Base-by-base conservation (phyloP, 2,888 invertebrate genomes). In the Oligia latruncula region DNA sequence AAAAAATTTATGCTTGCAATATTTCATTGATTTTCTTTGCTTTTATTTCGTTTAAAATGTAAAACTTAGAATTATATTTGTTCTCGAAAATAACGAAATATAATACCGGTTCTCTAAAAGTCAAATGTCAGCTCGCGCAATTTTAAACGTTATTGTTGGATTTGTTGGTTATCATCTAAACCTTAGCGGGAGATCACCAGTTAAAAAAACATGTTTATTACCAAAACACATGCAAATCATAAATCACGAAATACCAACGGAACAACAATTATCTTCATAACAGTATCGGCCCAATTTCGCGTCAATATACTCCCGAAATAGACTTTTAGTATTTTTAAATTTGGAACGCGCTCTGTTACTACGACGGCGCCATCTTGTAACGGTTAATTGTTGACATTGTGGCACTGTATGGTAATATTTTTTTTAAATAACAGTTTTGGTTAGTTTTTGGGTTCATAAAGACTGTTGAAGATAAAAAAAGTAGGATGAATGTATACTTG, bases 261-360 rank as follows among this genome's bases (percentile, higher is more conserved):
- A 58, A 72, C 58, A 78, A 46, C 74, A 83, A 85, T 88, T 82
- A 74, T 79, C 82, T 78, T 82, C 70, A 80, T 85, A 86, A 78
- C 85, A 75, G 77, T 80, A 82, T 67, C 85, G 88, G 75, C 90
- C 92, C 88, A 93, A 92, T 92, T 92, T 92, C 91, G 89, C 89
- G 90, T 90, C 91, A 90, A 90, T 90, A 90, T 88, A 78, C 78
- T 89, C 87, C 91, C 86, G 84, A 92, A 93, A 93, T 93, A 93
- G 92, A 90, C 82, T 49, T 49, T 49, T 49, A 49, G 79, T 89
- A 87, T 78, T 84, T 82, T 88, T 82, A 81, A 90, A 92, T 91
- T 92, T 90, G 85, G 91, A 92, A 90, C 91, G 88, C 80, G 88
- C 80, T 81, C 60, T 82, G 87, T 80, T 80, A 79, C 74, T 87